Conservation (phyloP, 1,140 invertebrate species). For the Gonatopus flavifemur region DNA sequence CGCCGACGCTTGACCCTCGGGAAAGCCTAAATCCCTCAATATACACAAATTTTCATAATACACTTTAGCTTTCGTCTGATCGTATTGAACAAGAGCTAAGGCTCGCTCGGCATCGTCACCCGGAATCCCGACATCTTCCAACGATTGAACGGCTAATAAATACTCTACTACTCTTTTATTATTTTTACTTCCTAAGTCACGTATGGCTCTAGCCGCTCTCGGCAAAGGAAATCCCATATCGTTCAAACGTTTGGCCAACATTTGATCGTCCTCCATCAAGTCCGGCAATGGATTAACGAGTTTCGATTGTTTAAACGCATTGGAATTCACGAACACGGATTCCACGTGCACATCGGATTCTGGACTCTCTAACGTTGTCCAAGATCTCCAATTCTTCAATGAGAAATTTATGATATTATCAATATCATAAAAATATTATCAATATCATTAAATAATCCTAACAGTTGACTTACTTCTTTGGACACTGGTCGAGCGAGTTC, state of each 20-base stretch:
- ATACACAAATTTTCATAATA: constrained; percentile 66
- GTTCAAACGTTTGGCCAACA: constrained; percentile 70
- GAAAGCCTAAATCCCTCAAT: constrained; percentile 80
- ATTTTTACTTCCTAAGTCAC: constrained; percentile 70
- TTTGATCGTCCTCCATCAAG: constrained; percentile 60
- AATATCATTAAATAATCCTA: neutral
- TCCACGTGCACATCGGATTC: constrained; percentile 18
- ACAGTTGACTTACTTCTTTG: constrained; percentile 54
- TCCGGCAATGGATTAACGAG: constrained; percentile 32
- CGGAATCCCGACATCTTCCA: constrained; percentile 74
- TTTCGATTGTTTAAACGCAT: constrained; percentile 24
- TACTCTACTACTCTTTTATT: constrained; percentile 77
- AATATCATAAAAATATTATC: neutral
- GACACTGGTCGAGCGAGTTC: constrained; percentile 64
- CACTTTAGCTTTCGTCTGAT: constrained; percentile 56
- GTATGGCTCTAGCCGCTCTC: constrained; percentile 75
- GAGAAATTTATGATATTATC: constrained; percentile 8
- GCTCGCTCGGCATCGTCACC: constrained; percentile 63
- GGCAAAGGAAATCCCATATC: constrained; percentile 83
- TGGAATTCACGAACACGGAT: constrained; percentile 15
- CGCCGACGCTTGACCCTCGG: constrained; percentile 71
- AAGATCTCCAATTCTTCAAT: constrained; percentile 52
- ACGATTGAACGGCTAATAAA: constrained; percentile 49
- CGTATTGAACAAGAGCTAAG: constrained; percentile 52
- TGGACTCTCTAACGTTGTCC: constrained; percentile 44